Evolutionary conservation across 2,797 vertebrate genomes (phyloP).

Genomic region (Parauchenoglanis ngamensis): DNA sequence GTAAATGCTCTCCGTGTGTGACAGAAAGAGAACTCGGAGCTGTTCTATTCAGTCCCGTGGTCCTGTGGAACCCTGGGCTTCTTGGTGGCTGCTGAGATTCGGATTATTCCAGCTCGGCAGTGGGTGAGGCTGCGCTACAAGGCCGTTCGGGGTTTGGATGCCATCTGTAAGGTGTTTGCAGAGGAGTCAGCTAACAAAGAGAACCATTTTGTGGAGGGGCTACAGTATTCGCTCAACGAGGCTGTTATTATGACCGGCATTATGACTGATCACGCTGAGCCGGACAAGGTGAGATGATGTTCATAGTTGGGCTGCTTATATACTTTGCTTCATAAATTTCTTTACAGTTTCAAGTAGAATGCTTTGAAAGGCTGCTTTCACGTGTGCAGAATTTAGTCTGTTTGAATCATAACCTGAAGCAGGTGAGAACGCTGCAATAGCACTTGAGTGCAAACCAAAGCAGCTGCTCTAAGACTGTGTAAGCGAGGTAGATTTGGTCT

Average conservation of each 20-base stretch:
- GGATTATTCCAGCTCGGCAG: constrained; percentile 88
- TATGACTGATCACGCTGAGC: constrained; percentile 85
- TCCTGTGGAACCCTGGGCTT: constrained; percentile 97
- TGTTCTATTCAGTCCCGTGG: constrained; percentile 97
- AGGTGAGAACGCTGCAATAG: not conserved
- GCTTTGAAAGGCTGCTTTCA: not conserved
- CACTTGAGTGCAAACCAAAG: not conserved
- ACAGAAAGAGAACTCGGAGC: constrained; percentile 92
- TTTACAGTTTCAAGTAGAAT: not conserved
- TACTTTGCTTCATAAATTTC: not conserved
- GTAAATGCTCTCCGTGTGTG: not conserved
- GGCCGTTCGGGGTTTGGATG: constrained; percentile 84
- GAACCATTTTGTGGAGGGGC: constrained; percentile 93
- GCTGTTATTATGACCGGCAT: constrained; percentile 96
- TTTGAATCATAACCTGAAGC: not conserved
- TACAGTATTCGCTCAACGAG: constrained; percentile 85
- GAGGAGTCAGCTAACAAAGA: constrained; percentile 82
- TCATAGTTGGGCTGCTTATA: not conserved
- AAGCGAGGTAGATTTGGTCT: not conserved
- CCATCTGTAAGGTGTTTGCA: constrained; percentile 86
- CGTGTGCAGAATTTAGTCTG: not conserved
- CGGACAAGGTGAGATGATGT: constrained; percentile 79
- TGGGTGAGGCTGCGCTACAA: constrained; percentile 87
- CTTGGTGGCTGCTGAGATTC: constrained; percentile 94
- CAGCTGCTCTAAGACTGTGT: not conserved